Conservation (phyloP, 2,113 vertebrate species). For the Pelusios castaneus region DNA sequence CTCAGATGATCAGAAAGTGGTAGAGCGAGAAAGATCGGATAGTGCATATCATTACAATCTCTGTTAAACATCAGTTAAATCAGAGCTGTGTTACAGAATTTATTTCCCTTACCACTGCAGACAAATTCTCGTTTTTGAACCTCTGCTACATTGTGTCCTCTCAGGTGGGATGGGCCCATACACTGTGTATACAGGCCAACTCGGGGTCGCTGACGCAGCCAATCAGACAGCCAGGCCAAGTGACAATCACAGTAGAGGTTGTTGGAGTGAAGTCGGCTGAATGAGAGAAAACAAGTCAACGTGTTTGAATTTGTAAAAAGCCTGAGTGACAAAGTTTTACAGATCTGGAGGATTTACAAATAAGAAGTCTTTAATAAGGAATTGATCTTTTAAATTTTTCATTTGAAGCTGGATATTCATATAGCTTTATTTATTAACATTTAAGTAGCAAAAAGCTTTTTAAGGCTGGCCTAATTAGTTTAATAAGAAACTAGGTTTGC, state of each 20-base stretch:
- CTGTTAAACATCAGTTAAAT: rapidly evolving
- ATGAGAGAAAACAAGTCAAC: background rate
- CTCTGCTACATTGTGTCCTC: conserved; percentile 96
- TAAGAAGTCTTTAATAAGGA: background rate
- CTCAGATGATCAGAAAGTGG: background rate
- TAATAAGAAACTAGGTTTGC: background rate
- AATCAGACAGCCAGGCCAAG: conserved; percentile 97
- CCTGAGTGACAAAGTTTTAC: background rate
- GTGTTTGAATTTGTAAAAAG: background rate
- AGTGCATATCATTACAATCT: rapidly evolving
- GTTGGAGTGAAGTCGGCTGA: conserved; percentile 97
- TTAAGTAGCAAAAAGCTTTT: background rate
- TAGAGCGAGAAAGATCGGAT: background rate
- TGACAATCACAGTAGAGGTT: conserved; percentile 96
- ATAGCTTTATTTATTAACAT: background rate
- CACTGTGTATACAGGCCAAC: conserved; percentile 98
- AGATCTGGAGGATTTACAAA: background rate
- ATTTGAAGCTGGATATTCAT: background rate
- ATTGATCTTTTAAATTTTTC: background rate
- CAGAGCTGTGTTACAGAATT: rapidly evolving
- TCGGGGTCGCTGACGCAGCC: conserved; percentile 94
- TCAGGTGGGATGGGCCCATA: conserved; percentile 90
- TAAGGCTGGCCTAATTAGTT: conserved; percentile 16
- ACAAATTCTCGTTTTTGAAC: conserved; percentile 97
- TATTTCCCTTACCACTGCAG: conserved; percentile 87